Base-by-base conservation (phyloP, 2,113 vertebrate genomes). In the Lonchura striata region DNA sequence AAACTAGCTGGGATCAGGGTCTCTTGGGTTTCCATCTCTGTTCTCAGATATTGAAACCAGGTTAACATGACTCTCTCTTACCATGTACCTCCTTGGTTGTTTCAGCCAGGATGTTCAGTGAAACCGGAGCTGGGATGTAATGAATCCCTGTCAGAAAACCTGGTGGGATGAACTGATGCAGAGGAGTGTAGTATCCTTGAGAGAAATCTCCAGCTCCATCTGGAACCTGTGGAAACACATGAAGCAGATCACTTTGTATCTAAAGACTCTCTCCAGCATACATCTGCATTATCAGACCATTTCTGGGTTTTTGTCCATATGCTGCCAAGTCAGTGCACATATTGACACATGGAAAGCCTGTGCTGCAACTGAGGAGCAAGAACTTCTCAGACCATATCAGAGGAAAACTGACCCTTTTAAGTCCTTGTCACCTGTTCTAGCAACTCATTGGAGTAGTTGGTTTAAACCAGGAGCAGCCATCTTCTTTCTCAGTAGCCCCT, bases 91-190 rank as follows among this genome's bases (percentile, higher is more conserved):
- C 97, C 92, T 91, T 97, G 70, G 94, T 82, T 3, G 81, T 63
- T 50, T 98, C 98, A 70, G 96, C 50, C 76, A 95, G 59, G 37
- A 97, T 1, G 4, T 95, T 91, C 86, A 98, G 57, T 3, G 98
- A 95, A 4, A 97, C 93, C 0, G 97, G 94, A 2, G 96, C 93
- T 2, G 97, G 97, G 30, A 98, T 92, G 66, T 97, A 96, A 56
- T 94, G 97, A 83, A 98, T 91, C 19, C 94, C 97, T 35, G 97
- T 93, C 47, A 98, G 92, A 82, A 97, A 97, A 50, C 92, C 71
- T 9, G 92, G 96, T 2, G 98, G 95, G 57, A 98, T 97, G 75
- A 97, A 96, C 19, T 70, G 97, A 49, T 60, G 91, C 52, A 95
- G 81, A 6, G 94, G 92, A 13, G 87, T 20, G n/a, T 97, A 98